A percentile compares a stretch with the other conserved stretches of the same genome.
These are phyloP conservation scores for Ostrea edulis DNA, from an alignment of 1,140 invertebrate genomes.

Conservation along the genomic window DNA sequence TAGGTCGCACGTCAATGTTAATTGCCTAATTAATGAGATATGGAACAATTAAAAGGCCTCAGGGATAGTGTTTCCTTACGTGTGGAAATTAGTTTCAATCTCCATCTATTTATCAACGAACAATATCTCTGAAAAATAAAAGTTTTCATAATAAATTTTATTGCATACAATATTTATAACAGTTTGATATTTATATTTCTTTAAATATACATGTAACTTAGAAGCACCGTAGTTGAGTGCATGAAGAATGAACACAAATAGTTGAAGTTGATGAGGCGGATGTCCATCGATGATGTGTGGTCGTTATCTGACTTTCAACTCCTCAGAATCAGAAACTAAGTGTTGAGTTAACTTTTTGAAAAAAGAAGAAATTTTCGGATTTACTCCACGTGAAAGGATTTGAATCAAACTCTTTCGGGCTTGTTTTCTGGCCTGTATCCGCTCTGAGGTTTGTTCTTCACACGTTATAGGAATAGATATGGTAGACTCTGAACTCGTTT, in stretches of 20 bases:
- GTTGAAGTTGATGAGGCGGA: neutral
- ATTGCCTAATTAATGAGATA: neutral
- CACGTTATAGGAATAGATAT: neutral
- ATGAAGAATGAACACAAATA: neutral
- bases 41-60: neutral
- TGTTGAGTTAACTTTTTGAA: conserved; percentile 21
- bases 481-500: neutral
- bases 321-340: neutral
- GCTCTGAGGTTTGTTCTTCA: neutral
- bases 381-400: conserved; percentile 2
- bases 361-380: conserved; percentile 14
- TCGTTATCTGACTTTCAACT: neutral
- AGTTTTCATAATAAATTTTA: neutral
- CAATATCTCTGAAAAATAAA: neutral
- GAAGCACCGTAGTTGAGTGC: neutral
- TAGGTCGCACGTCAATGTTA: conserved; percentile 11
- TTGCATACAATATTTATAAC: neutral
- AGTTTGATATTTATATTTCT: neutral
- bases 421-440: neutral
- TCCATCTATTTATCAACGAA: neutral
- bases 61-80: neutral
- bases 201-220: neutral
- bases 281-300: neutral
- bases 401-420: neutral
- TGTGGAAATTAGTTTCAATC: neutral